Base-by-base conservation (phyloP, 2,113 vertebrate genomes). In the Hemiscyllium ocellatum region DNA sequence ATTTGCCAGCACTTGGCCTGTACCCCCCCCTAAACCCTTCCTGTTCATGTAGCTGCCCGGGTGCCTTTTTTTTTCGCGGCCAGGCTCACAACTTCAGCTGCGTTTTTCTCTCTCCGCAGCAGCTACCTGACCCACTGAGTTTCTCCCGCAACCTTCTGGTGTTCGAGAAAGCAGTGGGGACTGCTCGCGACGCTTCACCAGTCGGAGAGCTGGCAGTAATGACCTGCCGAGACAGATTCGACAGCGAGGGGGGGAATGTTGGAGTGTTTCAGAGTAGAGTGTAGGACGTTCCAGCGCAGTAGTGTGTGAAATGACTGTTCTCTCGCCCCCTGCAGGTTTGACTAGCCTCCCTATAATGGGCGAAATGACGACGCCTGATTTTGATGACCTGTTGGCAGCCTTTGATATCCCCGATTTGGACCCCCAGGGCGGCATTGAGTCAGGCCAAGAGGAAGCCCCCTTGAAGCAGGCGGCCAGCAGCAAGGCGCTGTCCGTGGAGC, bases 401-500 rank as follows among this genome's bases (percentile, higher is more conserved):
- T 99, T 99, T 56, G 99, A 99, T 97, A 99, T 99, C 95, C 99
- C 99, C 0, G 99, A 99, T 96, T 99, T 99, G n/a, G 98, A 99
- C 96, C 97, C 99, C 0, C 99, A 99, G 52, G 99, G 99, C 95
- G 98, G 99, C 96, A 99, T 99, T 91, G 98, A 99, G 1, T 98
- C 99, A 0, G 97, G 97, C 85, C 98, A 98, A 0, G 99, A 99
- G 95, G 98, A 98, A 0, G 98, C 98, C 0, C 97, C 97, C 0
- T 96, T 96, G 42, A 97, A 97, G 13, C 85, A 96, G 0, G 96
- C 95, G 47, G 5, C 91, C 2, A 29, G 96, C 96, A 97, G 3
- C 96, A 97, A 24, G 96, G 96, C 94, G 95, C 86, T 95, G 56
- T 96, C 56, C 96, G 96, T 29, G 17, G 97, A 68, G 70, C 97